phyloP scores from a whole-genome alignment of 2,797 vertebrate species.

The Momotus momota region DNA sequence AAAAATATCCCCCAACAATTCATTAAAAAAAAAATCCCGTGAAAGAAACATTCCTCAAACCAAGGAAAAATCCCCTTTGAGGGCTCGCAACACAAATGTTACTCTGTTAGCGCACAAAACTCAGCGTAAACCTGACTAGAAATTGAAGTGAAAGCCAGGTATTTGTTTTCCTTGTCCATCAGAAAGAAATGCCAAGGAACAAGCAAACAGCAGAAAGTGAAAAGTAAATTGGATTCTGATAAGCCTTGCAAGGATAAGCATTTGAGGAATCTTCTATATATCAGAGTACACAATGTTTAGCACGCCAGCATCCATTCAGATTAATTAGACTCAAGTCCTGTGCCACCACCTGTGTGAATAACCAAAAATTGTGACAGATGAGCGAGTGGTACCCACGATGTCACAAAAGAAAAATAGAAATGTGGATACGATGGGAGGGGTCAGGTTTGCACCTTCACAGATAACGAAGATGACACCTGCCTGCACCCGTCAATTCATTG shows the following conservation, averaged over 20 bases:
- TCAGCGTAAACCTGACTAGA: constrained; percentile 7
- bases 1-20: neutral
- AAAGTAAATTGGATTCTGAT: constrained; percentile 40
- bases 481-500: neutral
- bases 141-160: neutral
- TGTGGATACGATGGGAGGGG: rapidly evolving
- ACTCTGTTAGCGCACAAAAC: neutral
- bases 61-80: neutral
- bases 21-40: neutral
- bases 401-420: neutral
- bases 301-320: neutral
- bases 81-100: neutral
- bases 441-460: neutral
- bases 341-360: neutral
- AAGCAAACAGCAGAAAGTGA: constrained; percentile 4
- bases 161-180: constrained; percentile 20
- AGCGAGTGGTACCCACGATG: neutral
- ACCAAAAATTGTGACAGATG: neutral
- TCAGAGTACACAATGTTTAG: neutral
- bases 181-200: constrained; percentile 15
- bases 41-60: neutral
- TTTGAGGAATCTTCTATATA: neutral
- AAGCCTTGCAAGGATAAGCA: constrained; percentile 1
- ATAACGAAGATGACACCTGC: neutral
- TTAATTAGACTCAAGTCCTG: neutral